Percentiles rank a stretch among this genome's conserved stretches.
Conservation (phyloP, 2,113 vertebrate species). For the Megaceryle maxima region DNA sequence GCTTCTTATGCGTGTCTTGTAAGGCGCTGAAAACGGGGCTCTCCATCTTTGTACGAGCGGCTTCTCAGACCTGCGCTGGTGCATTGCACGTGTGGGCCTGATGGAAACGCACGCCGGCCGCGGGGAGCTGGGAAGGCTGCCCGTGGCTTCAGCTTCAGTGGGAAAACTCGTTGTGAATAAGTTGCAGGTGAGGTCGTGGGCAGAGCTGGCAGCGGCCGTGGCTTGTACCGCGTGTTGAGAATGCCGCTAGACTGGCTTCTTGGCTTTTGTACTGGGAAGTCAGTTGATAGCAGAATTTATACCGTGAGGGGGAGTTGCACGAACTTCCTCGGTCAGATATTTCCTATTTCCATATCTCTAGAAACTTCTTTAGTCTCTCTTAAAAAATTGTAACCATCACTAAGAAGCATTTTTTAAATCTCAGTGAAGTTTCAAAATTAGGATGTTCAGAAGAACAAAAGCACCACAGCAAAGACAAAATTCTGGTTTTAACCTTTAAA, state of each 20-base stretch:
- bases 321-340: neutral
- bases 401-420: neutral
- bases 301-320: neutral
- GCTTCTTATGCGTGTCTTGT: neutral
- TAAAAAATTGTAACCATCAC: accelerated
- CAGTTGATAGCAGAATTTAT: neutral
- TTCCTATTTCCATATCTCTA: conserved; percentile 27
- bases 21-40: neutral
- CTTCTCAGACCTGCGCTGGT: neutral
- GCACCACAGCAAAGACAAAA: neutral
- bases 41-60: neutral
- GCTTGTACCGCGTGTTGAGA: accelerated
- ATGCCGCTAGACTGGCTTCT: neutral
- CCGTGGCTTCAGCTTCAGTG: accelerated
- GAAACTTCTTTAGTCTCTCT: neutral
- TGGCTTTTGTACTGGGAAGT: neutral
- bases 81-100: neutral
- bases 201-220: neutral
- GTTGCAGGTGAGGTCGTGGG: neutral
- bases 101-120: neutral
- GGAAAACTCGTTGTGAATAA: too few relatives aligned
- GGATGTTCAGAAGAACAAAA: accelerated
- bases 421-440: neutral
- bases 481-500: neutral
- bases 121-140: neutral